A percentile compares a stretch with the other conserved stretches of the same genome.
These are phyloP conservation scores for Hypomecis punctinalis DNA, from an alignment of 2,888 invertebrate species.

Conservation along the genomic window DNA sequence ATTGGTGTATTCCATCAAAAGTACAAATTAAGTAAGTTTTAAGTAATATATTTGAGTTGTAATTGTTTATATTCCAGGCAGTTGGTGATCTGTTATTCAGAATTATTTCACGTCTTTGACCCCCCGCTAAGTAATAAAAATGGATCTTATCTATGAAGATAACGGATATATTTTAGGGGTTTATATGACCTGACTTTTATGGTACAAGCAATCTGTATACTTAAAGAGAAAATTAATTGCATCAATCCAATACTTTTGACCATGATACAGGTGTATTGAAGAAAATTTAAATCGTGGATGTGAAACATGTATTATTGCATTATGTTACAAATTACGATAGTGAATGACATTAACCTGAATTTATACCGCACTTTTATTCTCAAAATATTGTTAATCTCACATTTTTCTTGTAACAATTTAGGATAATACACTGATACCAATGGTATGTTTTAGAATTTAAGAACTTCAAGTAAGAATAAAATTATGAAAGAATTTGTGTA, in stretches of 20 bases:
- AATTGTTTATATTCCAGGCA: slow-evolving; percentile 83
- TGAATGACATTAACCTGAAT: slow-evolving; percentile 19
- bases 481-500: slow-evolving; percentile 67
- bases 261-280: slow-evolving; percentile 20
- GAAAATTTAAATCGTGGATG: slow-evolving; percentile 16
- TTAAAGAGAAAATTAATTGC: slow-evolving; percentile 5
- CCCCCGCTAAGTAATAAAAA: slow-evolving; percentile 60
- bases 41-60: slow-evolving; percentile 41
- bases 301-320: slow-evolving; percentile 1
- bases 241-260: slow-evolving; percentile 11
- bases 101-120: slow-evolving; percentile 66
- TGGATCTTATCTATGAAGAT: slow-evolving; percentile 66
- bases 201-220: slow-evolving; percentile 31
- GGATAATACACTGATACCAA: slow-evolving; percentile 50
- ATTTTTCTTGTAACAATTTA: slow-evolving; percentile 50
- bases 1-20: slow-evolving; percentile 6
- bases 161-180: slow-evolving; percentile 47
- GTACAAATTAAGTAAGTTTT: slow-evolving; percentile 13
- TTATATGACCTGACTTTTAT: slow-evolving; percentile 35
- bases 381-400: slow-evolving; percentile 41
- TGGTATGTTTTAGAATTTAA: slow-evolving; percentile 69
- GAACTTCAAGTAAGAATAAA: slow-evolving; percentile 69
- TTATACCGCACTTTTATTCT: slow-evolving; percentile 19
- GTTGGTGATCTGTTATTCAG: slow-evolving; percentile 81
- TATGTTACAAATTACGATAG: background rate